Evolutionary conservation across 1,140 invertebrate genomes (phyloP), one percentile per base, ranked within the genome.

Genomic region (Nasonia giraulti): DNA sequence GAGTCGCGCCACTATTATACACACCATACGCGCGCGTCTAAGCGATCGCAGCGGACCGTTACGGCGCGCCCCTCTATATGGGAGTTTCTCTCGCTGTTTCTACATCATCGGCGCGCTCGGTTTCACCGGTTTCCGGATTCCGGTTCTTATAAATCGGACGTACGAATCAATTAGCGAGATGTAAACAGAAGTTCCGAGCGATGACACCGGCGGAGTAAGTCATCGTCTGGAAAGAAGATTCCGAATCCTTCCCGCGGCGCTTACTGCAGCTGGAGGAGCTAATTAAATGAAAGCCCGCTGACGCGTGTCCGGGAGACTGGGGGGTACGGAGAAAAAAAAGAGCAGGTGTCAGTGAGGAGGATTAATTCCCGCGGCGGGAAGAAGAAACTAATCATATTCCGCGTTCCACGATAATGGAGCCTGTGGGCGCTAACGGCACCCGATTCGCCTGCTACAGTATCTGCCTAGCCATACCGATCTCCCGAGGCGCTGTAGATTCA

Each of bases 401-500:
- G 90, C 90, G 90, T 92, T 92, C 91, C 91, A 90, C 88, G 89
- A 88, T 93, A 91, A 92, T 93, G 89, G 88, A 88, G 89, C 91
- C 91, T 88, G 83, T 82, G 87, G 91, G 87, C 89, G 87, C 82
- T 92, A 92, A 92, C 91, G 91, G 91, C 89, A 37, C 31, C 31
- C 27, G 17, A 75, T 75, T 75, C 33, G 8, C 5, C 14, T n/a
- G 55, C 55, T 31, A 37, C 40, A 47, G 40, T 7, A n/a, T 14
- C 33, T 37, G 6, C 55, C 40, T 44, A 37, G 33, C 33, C 33
- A 44, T 44, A 11, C 40, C 55, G 55, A 62, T n/a, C 55, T n/a
- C 55, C 17, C 20, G 55, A 62, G 55, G 55, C 17, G 20, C 27
- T 1, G 55, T 62, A 17, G 20, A 50, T 50, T 10, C 10, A 50